phyloP scores from a whole-genome alignment of 2,797 vertebrate genomes.

The Petrocephalus schoutedeni region DNA sequence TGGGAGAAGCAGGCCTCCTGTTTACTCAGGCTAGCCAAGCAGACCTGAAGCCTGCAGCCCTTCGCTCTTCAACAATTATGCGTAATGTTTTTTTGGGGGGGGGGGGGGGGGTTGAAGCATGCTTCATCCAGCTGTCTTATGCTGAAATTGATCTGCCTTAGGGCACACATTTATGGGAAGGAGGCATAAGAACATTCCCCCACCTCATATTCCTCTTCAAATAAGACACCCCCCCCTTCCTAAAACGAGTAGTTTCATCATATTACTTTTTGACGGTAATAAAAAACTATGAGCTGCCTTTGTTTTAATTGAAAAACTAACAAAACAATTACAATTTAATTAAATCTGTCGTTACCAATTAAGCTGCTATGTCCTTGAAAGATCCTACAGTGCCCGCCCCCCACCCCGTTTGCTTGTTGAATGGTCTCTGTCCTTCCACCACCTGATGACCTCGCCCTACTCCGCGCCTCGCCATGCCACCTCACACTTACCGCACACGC shows the following conservation, averaged over 20 bases:
- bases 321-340: slow-evolving; percentile 74
- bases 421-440: slow-evolving; percentile 9
- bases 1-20: neutral
- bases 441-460: neutral
- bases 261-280: slow-evolving; percentile 69
- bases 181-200: slow-evolving; percentile 23
- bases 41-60: neutral
- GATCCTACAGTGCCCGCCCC: slow-evolving; percentile 33
- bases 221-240: neutral
- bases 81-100: neutral
- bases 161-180: neutral
- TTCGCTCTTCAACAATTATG: neutral
- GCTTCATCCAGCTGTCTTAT: neutral
- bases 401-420: slow-evolving; percentile 33
- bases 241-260: slow-evolving; percentile 42
- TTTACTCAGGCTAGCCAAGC: neutral
- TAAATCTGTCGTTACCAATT: slow-evolving; percentile 76
- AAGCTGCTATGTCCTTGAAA: slow-evolving; percentile 67
- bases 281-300: slow-evolving; percentile 68
- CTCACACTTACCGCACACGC: neutral
- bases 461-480: neutral
- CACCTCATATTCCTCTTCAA: slow-evolving; percentile 32
- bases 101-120: neutral
- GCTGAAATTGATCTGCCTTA: neutral
- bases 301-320: slow-evolving; percentile 72